Evolutionary conservation across 2,113 vertebrate species (phyloP).

Genomic region (Urocynchramus pylzowi): DNA sequence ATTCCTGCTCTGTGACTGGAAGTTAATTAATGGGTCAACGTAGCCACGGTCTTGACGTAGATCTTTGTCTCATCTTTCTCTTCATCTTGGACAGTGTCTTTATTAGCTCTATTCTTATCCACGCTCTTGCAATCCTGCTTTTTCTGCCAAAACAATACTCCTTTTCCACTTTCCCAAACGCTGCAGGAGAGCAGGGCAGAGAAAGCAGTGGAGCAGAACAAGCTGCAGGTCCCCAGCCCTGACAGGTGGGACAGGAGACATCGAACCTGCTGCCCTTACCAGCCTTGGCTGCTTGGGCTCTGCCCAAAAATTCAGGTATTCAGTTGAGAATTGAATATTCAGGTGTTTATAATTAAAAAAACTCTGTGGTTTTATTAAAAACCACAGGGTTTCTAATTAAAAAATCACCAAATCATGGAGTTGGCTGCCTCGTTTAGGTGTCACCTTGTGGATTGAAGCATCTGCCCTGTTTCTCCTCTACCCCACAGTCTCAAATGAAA

Average conservation of each 20-base stretch:
- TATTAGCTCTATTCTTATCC: not conserved
- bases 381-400: not conserved
- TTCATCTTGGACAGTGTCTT: not conserved
- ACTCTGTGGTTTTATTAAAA: not conserved
- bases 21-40: not conserved
- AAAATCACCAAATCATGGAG: not conserved
- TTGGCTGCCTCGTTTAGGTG: fast-evolving
- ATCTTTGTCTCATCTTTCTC: not conserved
- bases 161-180: not conserved
- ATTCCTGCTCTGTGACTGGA: not conserved
- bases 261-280: fast-evolving
- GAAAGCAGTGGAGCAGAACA: not conserved
- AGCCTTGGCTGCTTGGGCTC: not conserved
- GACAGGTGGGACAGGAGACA: fast-evolving
- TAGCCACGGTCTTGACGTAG: not conserved
- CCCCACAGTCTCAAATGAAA: not conserved
- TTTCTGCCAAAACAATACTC: fast-evolving
- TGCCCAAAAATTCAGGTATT: not conserved
- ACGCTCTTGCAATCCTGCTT: not conserved
- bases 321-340: not conserved
- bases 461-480: not conserved
- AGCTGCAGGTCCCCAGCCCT: not conserved
- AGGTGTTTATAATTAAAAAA: not conserved
- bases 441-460: not conserved
- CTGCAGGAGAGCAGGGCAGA: not conserved